Base-by-base conservation (phyloP, 2,113 vertebrate species). In the Columbina picui region DNA sequence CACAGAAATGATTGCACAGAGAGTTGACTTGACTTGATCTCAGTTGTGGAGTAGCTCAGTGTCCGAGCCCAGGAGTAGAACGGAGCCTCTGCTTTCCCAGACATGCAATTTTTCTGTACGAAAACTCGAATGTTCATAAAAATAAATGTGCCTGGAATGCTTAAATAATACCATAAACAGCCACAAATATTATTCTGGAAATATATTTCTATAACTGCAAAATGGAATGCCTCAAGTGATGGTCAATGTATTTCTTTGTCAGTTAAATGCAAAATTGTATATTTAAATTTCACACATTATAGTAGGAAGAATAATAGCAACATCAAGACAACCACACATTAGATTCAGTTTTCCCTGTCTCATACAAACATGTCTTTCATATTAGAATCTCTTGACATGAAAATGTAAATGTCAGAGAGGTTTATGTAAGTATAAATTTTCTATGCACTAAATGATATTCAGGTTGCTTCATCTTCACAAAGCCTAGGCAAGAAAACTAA, bases 251-350 rank as follows among this genome's bases (percentile, higher is more conserved):
- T 73, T 55, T n/a, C 5, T 60, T 45, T 61, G 14, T 2, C 34
- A 56, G 6, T 29, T 41, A 80, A 95, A 86, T 21, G 3, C 3
- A 67, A 70, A 47, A 59, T 49, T 73, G 11, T 86, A 0, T 19
- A 36, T 90, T 52, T 52, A 70, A 61, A 63, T 91, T 68, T 83
- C n/a, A 49, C 12, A 76, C 3, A 11, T 87, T 81, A 91, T 59
- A 65, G 7, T 38, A 76, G 14, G 39, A 55, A 68, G 14, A 38
- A 7, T 25, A 71, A 57, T 15, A 75, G 32, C 17, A 53, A 52
- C 10, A 30, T 21, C 13, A 82, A 89, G 38, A 45, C 2, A 41
- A 10, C 6, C 27, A 50, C 12, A 50, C 3, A 55, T 74, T 64
- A 59, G 22, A 53, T 73, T 38, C 34, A 61, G 12, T 70, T 90